Base-by-base conservation (phyloP, 2,797 vertebrate species). In the Allobates femoralis region DNA sequence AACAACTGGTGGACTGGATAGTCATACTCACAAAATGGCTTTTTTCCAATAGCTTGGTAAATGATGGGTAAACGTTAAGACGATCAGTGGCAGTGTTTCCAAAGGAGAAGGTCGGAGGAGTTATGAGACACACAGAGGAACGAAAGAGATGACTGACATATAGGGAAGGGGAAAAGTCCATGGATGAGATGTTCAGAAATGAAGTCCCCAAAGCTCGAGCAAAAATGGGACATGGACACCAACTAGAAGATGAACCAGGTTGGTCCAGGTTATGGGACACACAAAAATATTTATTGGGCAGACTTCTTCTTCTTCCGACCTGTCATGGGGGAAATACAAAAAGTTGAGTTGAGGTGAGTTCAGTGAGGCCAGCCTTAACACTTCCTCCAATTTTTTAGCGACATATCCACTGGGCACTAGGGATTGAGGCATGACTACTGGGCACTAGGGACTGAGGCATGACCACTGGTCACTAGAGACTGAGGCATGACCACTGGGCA, bases 241-340 rank as follows among this genome's bases (percentile, higher is more conserved):
- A 51, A 16, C 34, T 46, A 50, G 5, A 18, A 51, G 79, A 67
- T 50, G 58, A 64, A 34, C 14, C 50, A 53, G 30, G 62, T 32
- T 55, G 30, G 80, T 34, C 53, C 51, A 28, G n/a, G 62, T 53
- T 18, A 78, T 34, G 0, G 50, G 21, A 37, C 19, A 11, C 73
- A 62, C 26, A 21, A 28, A 34, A 62, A 19, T 75, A 46, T 60
- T 50, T n/a, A 0, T 92, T 89, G 93, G 89, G 32, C 0, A 37
- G 90, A 92, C 81, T 94, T 95, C 91, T 93, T 94, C 90, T 93
- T 92, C 87, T 94, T 92, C 75, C 94, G 94, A 85, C 94, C 94
- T 95, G 64, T 37, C 7, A 50, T 8, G 41, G 23, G 66, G n/a
- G 56, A 51, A 62, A 37, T 0, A 60, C 8, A 53, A 41, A 26